Evolutionary conservation across 2,797 vertebrate species (phyloP).

Genomic region (Phalloptychus januarius): DNA sequence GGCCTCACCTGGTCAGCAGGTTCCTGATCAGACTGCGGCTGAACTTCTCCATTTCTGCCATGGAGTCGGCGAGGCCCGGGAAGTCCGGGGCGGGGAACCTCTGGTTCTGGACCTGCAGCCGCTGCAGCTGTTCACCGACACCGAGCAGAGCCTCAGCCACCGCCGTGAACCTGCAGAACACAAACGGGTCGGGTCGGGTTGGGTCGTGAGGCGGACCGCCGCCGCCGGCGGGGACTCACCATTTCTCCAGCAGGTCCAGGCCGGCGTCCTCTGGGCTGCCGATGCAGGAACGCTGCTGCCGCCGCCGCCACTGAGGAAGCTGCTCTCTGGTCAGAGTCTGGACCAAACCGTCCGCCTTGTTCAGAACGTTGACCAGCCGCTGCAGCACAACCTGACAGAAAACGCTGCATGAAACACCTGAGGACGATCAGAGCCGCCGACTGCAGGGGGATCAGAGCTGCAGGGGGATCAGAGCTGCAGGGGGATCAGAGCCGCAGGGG

Average conservation of each 20-base stretch:
- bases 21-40: slow-evolving; percentile 78
- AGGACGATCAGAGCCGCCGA: no score
- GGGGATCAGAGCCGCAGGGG: no score
- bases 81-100: slow-evolving; percentile 75
- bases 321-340: slow-evolving; percentile 69
- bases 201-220: no score
- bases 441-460: no score
- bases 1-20: slow-evolving; percentile 86
- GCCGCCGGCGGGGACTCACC: slow-evolving; percentile 70
- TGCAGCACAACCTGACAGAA: slow-evolving; percentile 77
- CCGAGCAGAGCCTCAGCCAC: slow-evolving; percentile 80
- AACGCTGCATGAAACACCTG: no score
- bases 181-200: neutral
- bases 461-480: no score
- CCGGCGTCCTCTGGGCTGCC: slow-evolving; percentile 70
- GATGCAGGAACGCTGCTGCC: slow-evolving; percentile 84
- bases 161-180: slow-evolving; percentile 82
- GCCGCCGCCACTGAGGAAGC: slow-evolving; percentile 79
- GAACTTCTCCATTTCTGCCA: slow-evolving; percentile 76
- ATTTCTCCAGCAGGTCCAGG: slow-evolving; percentile 81
- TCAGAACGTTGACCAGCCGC: slow-evolving; percentile 74
- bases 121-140: slow-evolving; percentile 76
- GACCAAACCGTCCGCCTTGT: slow-evolving; percentile 63
- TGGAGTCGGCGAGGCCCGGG: slow-evolving; percentile 74
- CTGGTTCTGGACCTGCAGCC: slow-evolving; percentile 80